Percentiles rank a stretch among this genome's conserved stretches.
phyloP scores from a whole-genome alignment of 2,888 invertebrate genomes.

The Exocentrus adspersus region DNA sequence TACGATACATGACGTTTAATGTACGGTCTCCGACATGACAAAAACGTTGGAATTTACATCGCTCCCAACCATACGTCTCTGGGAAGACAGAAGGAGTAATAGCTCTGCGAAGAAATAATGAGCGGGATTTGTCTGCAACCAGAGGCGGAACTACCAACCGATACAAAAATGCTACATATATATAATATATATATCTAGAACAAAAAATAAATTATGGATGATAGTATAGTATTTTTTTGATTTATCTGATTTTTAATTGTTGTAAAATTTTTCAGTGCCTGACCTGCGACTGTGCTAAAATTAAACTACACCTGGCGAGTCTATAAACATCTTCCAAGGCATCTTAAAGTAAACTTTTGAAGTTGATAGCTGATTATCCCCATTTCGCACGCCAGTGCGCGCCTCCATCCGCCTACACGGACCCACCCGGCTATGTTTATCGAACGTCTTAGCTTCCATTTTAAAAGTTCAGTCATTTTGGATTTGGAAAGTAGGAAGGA shows the following conservation, averaged over 20 bases:
- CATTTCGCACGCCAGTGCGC: slow-evolving; percentile 5
- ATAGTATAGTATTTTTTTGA: no score
- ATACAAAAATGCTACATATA: no score
- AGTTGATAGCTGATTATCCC: neutral
- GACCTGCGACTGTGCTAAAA: no score
- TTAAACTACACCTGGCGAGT: no score
- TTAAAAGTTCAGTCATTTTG: slow-evolving; percentile 21
- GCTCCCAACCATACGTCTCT: slow-evolving; percentile 20
- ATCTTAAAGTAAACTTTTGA: no score
- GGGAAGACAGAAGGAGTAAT: slow-evolving; percentile 27
- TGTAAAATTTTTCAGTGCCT: no score
- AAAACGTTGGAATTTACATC: slow-evolving; percentile 26
- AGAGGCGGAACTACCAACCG: neutral
- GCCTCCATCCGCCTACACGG: neutral
- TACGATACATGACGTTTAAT: slow-evolving; percentile 27
- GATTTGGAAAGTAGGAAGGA: slow-evolving; percentile 7
- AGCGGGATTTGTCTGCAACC: slow-evolving; percentile 27
- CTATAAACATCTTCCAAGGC: no score
- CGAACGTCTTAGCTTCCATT: slow-evolving; percentile 23
- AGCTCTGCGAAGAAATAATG: slow-evolving; percentile 26
- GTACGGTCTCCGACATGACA: slow-evolving; percentile 18
- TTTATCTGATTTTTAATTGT: no score
- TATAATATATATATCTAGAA: no score
- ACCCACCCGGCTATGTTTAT: slow-evolving; percentile 11
- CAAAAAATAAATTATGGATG: no score